Evolutionary conservation across 2,113 vertebrate genomes (phyloP), one percentile per base, ranked within the genome.

Genomic region (human): DNA sequence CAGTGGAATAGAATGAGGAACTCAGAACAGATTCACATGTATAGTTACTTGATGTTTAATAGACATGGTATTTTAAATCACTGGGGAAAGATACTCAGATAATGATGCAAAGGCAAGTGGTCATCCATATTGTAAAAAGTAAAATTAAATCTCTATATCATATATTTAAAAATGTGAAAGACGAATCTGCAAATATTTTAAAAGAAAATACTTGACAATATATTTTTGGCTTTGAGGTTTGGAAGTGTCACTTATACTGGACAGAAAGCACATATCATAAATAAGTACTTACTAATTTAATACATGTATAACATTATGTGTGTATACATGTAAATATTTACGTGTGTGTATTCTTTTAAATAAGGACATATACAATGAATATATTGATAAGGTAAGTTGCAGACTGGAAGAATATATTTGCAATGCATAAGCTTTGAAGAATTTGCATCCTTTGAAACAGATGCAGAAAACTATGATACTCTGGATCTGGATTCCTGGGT

Each of bases 211-310:
- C 40, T 89, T 93, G 66, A 93, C 52, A 86, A 45, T 81, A 89
- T 86, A 4, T 92, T 85, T 89, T 76, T 80, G 73, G n/a, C 18
- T 89, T 90, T 95, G 85, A 76, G 61, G 20, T 93, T 96, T 90
- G 68, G n/a, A 90, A 83, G 14, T 52, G 10, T 83, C 10, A 32
- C 66, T 90, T 94, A 55, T 12, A 87, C 9, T 91, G n/a, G 38
- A 72, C 16, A 43, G 66, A 50, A 90, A 79, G 32, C n/a, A 78
- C 43, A 48, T 57, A 43, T n/a, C n/a, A n/a, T 88, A 83, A 84
- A 64, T 40, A 72, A 70, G 6, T 83, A 57, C 23, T 80, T 89
- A 52, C 20, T 81, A 81, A 89, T 80, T 89, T 89, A 27, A 57
- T 45, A 90, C 16, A 73, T 55, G 45, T 82, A 27, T 55, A 73